These are phyloP conservation scores for Kryptopterus vitreolus DNA, from an alignment of 2,797 vertebrate species.

Conservation along the genomic window DNA sequence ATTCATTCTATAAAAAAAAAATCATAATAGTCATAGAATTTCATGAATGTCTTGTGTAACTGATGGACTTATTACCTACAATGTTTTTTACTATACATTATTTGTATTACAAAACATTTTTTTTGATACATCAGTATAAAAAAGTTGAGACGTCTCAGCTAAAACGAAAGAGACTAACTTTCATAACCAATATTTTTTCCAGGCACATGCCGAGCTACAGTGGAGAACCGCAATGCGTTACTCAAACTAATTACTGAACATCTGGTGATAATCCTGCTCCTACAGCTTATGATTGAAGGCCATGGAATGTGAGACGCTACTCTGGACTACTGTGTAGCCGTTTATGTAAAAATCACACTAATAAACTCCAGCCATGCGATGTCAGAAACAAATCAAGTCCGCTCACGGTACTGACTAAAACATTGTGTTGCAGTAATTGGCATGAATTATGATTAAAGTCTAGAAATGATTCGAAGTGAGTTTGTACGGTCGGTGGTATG, in stretches of 20 bases:
- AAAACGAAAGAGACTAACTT: slow-evolving; percentile 34
- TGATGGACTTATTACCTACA: not conserved
- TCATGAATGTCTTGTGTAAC: not conserved
- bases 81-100: not conserved
- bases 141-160: slow-evolving; percentile 46
- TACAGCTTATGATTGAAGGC: slow-evolving; percentile 36
- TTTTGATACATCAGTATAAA: slow-evolving; percentile 21
- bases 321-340: slow-evolving; percentile 32
- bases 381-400: slow-evolving; percentile 3
- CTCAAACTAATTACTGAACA: slow-evolving; percentile 49
- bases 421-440: not conserved
- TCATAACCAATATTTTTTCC: slow-evolving; percentile 49
- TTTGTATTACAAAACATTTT: not conserved
- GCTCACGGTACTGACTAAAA: not conserved
- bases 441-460: not conserved
- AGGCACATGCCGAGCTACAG: slow-evolving; percentile 20
- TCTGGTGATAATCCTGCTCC: slow-evolving; percentile 46
- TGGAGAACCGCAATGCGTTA: slow-evolving; percentile 45
- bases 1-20: not conserved
- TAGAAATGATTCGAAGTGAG: not conserved
- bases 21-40: not conserved
- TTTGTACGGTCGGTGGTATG: not conserved
- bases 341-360: slow-evolving; percentile 31
- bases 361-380: slow-evolving; percentile 20
- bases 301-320: slow-evolving; percentile 39